Percentiles rank a stretch among this genome's conserved stretches.
phyloP scores from a whole-genome alignment of 2,797 vertebrate species.

The Esox masquinongy region DNA sequence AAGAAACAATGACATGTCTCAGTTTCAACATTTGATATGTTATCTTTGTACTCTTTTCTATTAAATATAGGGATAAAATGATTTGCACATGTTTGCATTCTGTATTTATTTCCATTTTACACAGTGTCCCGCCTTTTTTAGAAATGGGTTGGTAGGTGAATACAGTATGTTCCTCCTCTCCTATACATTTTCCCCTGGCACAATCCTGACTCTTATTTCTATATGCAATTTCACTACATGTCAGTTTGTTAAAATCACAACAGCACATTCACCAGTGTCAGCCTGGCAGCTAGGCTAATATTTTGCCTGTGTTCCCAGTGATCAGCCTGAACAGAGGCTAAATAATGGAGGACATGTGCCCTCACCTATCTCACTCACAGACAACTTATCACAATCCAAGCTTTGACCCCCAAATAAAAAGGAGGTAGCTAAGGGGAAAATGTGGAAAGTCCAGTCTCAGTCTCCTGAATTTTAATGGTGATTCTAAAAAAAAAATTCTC shows the following conservation, averaged over 20 bases:
- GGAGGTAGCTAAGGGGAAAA: neutral
- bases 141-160: neutral
- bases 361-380: constrained; percentile 1
- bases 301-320: neutral
- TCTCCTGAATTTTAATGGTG: neutral
- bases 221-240: neutral
- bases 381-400: constrained; percentile 1
- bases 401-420: neutral
- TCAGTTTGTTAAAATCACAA: neutral
- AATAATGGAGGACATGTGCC: neutral
- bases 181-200: neutral
- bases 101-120: too few relatives aligned
- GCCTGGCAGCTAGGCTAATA: constrained; percentile 18
- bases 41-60: too few relatives aligned
- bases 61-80: too few relatives aligned
- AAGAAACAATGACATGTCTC: too few relatives aligned
- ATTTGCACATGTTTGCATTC: too few relatives aligned
- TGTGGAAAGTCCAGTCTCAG: neutral
- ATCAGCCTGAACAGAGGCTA: constrained; percentile 3
- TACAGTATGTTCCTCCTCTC: neutral
- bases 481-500: neutral
- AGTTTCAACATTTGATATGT: too few relatives aligned
- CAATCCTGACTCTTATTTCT: neutral
- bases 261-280: neutral
- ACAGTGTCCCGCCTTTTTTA: neutral